Base-by-base conservation (phyloP, 2,888 invertebrate genomes). In the Eledone cirrhosa region DNA sequence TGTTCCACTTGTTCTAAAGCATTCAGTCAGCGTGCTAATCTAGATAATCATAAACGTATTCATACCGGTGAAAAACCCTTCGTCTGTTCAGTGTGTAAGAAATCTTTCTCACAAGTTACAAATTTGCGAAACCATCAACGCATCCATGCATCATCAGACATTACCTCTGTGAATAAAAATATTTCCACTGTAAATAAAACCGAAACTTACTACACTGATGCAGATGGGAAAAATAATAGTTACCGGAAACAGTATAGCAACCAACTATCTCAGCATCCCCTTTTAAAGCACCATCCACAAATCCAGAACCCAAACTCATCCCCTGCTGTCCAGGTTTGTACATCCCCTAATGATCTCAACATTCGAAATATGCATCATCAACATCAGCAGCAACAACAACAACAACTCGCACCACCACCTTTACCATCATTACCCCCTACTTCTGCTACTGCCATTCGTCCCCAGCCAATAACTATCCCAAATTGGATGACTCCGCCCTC, bases 41-140 rank as follows among this genome's bases (percentile, higher is more conserved):
- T 72, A n/a, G 72, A 72, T 29, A 72, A 72, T 41, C 72, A 72
- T 22, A 72, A 72, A n/a, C 72, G 72, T 29, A 72, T 33, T 41
- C 72, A 72, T n/a, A 33, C 72, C 13, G 72, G 72, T 22, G 72
- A 72, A 29, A 31, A 41, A 1, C 72, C 72, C 16, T 72, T 72
- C 19, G n/a, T n/a, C 8, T 72, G 72, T 72, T 72, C 33, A 72
- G 72, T 72, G 2, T 72, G 72, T 19, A 72, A 72, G n/a, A 72
- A 72, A 24, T 72, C 72, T 4, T 72, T 72, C 33, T 72, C 72
- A 8, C 72, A 72, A 22, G 72, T 72, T 29, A 72, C 72, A n/a
- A 72, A 72, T 41, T 14, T 72, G 7, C 31, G 72, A 31, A 72
- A 72, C n/a, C 72, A 72, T 72, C 31, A 72, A 41, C 72, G 72